phyloP scores from a whole-genome alignment of 2,113 vertebrate genomes.

The Cryptomyrus ogoouensis region DNA sequence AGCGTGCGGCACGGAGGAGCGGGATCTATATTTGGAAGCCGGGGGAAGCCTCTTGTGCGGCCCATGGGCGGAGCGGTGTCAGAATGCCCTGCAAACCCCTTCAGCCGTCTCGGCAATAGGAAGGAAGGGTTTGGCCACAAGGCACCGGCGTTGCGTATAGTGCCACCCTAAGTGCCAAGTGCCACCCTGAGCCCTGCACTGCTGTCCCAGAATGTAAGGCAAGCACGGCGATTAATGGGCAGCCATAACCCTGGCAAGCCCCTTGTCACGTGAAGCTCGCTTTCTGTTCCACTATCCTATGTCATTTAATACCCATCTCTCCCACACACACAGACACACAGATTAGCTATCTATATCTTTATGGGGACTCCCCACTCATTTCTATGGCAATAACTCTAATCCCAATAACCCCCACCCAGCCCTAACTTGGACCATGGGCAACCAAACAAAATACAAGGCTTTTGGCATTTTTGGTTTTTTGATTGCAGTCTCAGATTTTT shows the following conservation, averaged over 20 bases:
- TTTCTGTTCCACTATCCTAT: not conserved
- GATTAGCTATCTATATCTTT: not conserved
- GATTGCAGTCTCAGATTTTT: not conserved
- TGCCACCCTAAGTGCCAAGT: not conserved
- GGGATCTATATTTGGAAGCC: conserved; percentile 38
- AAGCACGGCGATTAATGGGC: not conserved
- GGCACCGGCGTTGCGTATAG: not conserved
- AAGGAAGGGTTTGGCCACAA: not conserved
- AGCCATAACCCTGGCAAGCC: not conserved
- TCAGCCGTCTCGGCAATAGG: not conserved
- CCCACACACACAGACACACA: not conserved
- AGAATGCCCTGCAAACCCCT: conserved; percentile 11
- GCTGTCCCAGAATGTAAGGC: not conserved
- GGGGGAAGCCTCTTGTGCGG: conserved; percentile 17
- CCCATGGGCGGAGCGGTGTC: conserved; percentile 15
- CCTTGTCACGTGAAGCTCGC: not conserved
- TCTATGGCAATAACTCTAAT: too few relatives aligned
- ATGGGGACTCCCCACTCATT: not conserved
- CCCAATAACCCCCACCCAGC: not conserved
- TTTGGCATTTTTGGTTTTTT: not conserved
- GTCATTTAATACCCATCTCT: not conserved
- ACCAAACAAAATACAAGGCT: not conserved
- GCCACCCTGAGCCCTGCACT: not conserved
- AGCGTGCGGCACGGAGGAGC: not conserved
- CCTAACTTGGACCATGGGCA: not conserved